phyloP scores from a whole-genome alignment of 1,140 invertebrate genomes.

The Littorina saxatilis region DNA sequence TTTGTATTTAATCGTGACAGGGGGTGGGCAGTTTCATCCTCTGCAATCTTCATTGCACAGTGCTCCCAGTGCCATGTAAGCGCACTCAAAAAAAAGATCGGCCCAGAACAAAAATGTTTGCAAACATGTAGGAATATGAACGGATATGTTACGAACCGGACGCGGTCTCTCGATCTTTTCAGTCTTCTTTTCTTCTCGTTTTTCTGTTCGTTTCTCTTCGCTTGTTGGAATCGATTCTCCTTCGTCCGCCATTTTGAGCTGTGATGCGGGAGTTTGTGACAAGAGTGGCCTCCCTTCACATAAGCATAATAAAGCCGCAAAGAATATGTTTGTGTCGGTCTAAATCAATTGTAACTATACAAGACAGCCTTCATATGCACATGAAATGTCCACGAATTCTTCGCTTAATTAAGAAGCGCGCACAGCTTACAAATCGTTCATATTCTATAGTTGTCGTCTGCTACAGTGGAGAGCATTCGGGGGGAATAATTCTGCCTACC shows the following conservation, averaged over 20 bases:
- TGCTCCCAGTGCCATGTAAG: too few species aligned
- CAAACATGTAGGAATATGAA: too few species aligned
- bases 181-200: constrained; percentile 31
- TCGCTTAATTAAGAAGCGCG: too few species aligned
- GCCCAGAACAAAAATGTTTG: background rate
- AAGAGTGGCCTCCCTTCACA: background rate
- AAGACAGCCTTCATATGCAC: background rate
- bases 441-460: background rate
- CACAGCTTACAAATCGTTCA: too few species aligned
- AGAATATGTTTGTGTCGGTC: too few species aligned
- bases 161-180: constrained; percentile 38
- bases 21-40: too few species aligned
- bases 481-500: background rate
- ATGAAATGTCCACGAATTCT: background rate
- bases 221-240: constrained; percentile 4
- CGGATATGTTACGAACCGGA: too few species aligned
- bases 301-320: background rate
- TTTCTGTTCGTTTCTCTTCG: constrained; percentile 40
- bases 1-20: too few species aligned
- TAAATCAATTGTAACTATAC: background rate
- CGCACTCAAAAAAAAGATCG: constrained; percentile 18
- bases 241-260: constrained; percentile 47
- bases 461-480: background rate
- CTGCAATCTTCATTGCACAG: too few species aligned
- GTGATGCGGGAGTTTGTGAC: background rate